Evolutionary conservation across 2,888 invertebrate genomes (phyloP), one percentile per base, ranked within the genome.

Genomic region (Pollenia angustigena): DNA sequence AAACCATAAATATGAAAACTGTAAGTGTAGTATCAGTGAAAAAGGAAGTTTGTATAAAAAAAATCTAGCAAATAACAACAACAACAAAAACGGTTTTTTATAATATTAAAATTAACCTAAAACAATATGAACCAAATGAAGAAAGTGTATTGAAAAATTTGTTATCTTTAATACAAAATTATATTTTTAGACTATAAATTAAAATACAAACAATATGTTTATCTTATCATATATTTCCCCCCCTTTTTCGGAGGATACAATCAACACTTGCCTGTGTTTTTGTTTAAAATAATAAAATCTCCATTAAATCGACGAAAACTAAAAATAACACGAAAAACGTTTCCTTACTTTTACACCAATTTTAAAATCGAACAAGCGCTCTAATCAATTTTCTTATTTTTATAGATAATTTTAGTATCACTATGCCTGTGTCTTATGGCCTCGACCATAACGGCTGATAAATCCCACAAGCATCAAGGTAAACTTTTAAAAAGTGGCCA

Each of bases 1-100:
- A 79, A 71, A 56, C 44, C 75, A 79, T 74, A 66, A 75, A 80
- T 68, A 82, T 84, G 78, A 85, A 84, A 85, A 79, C 81, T 68
- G 88, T 88, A 88, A 86, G 85, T 87, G 78, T 62, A 56, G 75
- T 75, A 75, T 71, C 64, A 50, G 58, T 48, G 23, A 1, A 16
- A 79, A 69, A 79, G 71, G 79, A 75, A 75, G 76, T 76, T 54
- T 14, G 11, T 62, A 40, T 23, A 16, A 44, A 52, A n/a, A 40
- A 72, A 32, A 74, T 32, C 32, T 58, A 74, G 56, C 60, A 48
- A 60, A 75, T 52, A 52, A 68, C 23, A 32, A 56, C 50, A 60
- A 56, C 16, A 71, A 78, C 48, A 48, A 42, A 48, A 7, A 58
- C 18, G 1, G 18, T 18, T 32, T 32, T 32, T 32, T 46, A 56